phyloP scores from a whole-genome alignment of 2,113 vertebrate species.

The Pelodiscus sinensis region DNA sequence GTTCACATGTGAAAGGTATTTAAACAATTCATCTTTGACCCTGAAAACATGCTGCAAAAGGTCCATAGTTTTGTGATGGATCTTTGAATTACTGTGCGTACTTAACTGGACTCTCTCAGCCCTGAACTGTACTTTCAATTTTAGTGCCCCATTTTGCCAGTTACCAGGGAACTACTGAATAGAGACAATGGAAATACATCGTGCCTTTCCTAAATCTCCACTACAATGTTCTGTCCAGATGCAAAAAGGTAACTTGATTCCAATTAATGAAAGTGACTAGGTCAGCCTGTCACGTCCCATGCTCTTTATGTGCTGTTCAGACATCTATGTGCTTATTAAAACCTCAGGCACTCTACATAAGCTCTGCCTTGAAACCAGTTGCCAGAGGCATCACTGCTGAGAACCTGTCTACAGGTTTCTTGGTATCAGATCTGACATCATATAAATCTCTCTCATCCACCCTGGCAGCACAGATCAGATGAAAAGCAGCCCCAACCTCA shows the following conservation, averaged over 20 bases:
- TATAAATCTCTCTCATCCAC: constrained; percentile 49
- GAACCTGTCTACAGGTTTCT: constrained; percentile 77
- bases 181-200: not conserved
- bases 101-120: not conserved
- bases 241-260: constrained; percentile 90
- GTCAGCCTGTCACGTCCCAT: constrained; percentile 92
- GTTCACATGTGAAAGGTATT: accelerated
- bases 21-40: not conserved
- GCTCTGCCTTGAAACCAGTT: constrained; percentile 74
- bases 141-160: not conserved
- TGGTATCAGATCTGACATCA: constrained; percentile 69
- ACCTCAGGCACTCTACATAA: constrained; percentile 69
- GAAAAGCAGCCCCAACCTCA: constrained; percentile 45
- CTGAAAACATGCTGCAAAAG: not conserved
- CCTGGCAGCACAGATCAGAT: constrained; percentile 56
- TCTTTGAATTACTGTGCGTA: not conserved
- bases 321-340: constrained; percentile 79
- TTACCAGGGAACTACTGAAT: accelerated
- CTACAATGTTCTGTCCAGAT: constrained; percentile 80
- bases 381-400: constrained; percentile 70
- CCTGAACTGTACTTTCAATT: not conserved
- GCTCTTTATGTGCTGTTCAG: constrained; percentile 83
- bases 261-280: constrained; percentile 94
- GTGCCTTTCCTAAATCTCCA: constrained; percentile 22
- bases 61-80: not conserved